Percentiles rank a stretch among this genome's conserved stretches.
Conservation (phyloP, 1,140 invertebrate genomes). For the Harpegnathos saltator region DNA sequence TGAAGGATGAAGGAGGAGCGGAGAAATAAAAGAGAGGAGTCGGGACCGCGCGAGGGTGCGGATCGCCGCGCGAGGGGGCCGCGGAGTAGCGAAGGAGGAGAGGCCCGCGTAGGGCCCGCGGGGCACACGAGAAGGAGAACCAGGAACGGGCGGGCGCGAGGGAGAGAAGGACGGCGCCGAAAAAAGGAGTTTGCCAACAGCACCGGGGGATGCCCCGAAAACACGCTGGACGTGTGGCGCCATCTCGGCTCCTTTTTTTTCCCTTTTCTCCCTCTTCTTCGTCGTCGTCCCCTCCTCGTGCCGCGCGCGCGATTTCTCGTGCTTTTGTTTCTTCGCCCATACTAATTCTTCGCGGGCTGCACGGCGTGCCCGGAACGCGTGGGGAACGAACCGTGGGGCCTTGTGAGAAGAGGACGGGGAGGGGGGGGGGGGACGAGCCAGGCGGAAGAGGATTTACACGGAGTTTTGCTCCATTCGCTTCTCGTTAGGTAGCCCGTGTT, state of each 20-base stretch:
- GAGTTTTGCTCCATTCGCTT: constrained; percentile 26
- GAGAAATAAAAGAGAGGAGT: constrained; percentile 63
- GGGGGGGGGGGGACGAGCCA: constrained; percentile 42
- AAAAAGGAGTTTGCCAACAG: constrained; percentile 81
- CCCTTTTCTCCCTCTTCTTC: constrained; percentile 73
- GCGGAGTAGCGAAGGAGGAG: constrained; percentile 15
- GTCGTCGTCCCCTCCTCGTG: constrained; percentile 65
- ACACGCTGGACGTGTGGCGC: constrained; percentile 81
- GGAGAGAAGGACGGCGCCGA: constrained; percentile 56
- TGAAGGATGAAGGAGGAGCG: constrained; percentile 63
- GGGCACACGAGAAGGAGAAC: constrained; percentile 59
- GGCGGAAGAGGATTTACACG: constrained; percentile 52
- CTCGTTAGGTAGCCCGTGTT: constrained; percentile 22
- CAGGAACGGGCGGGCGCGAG: constrained; percentile 39
- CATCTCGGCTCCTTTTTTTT: constrained; percentile 79
- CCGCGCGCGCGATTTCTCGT: constrained; percentile 51
- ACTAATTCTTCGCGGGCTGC: constrained; percentile 83
- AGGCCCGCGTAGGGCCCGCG: not conserved
- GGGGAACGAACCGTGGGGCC: constrained; percentile 58
- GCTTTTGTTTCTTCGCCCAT: constrained; percentile 84
- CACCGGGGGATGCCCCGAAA: constrained; percentile 82
- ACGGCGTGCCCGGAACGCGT: constrained; percentile 73
- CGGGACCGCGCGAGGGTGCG: constrained; percentile 45
- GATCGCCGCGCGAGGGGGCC: constrained; percentile 60
- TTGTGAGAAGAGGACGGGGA: constrained; percentile 35